Base-by-base conservation (phyloP, 1,140 invertebrate genomes). In the Charaxes varanes region DNA sequence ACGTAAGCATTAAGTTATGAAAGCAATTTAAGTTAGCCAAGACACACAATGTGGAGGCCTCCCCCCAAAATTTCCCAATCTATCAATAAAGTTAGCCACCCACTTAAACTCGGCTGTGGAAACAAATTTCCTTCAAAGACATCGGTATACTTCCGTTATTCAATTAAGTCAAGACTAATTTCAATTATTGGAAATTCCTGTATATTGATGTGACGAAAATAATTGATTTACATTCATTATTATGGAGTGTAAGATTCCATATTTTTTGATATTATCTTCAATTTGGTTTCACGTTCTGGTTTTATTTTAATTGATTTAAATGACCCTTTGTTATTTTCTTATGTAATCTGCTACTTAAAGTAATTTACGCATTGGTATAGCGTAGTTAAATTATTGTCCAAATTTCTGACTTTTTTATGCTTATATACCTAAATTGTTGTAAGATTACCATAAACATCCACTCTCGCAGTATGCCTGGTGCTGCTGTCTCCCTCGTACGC, bases 361-460 rank as follows among this genome's bases (percentile, higher is more conserved):
- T n/a, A n/a, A n/a, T n/a, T n/a, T n/a, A n/a, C n/a, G n/a, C n/a
- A n/a, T n/a, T n/a, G n/a, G n/a, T n/a, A n/a, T n/a, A n/a, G n/a
- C n/a, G n/a, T n/a, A n/a, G n/a, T n/a, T n/a, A n/a, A n/a, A n/a
- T n/a, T n/a, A n/a, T n/a, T n/a, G n/a, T n/a, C n/a, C n/a, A n/a
- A n/a, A n/a, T n/a, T n/a, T n/a, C n/a, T n/a, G n/a, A n/a, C n/a
- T n/a, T n/a, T n/a, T n/a, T n/a, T n/a, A n/a, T n/a, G n/a, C 11
- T 26, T 12, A 12, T 3, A 26, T 8, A n/a, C 8, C n/a, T 24
- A 3, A 13, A 10, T n/a, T 13, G n/a, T 4, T 13, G n/a, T 6
- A 12, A 11, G 8, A 38, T 86, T 87, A 96, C 94, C 94, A 78
- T 94, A 94, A 59, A 97, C 92, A 82, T 94, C 92, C 18, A 97